Base-by-base conservation (phyloP, 2,888 invertebrate species). In the Eupithecia tripunctaria region DNA sequence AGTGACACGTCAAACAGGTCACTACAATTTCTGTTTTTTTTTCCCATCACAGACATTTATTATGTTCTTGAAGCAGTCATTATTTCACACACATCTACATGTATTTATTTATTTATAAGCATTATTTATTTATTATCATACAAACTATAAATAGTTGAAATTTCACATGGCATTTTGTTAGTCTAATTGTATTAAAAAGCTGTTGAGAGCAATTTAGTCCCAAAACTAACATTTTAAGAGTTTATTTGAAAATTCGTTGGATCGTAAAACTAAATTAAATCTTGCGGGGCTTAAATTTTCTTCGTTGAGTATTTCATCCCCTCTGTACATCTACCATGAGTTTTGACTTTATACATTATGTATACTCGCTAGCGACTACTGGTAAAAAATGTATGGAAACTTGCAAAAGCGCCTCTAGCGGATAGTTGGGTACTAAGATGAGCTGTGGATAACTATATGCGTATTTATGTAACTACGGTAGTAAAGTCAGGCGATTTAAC, bases 41-140 rank as follows among this genome's bases (percentile, higher is more conserved):
- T 27, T 29, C 18, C 29, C 14, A 64, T 64, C 38, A 64, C 64
- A 41, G 38, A 8, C 60, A 29, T 60, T 60, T 60, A 29, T 60
- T 29, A 29, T 60, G 18, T 29, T 29, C 8, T 29, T 51, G 47
- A 21, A 51, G 47, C 47, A 51, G 8, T 47, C 47, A 47, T 43
- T 43, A 18, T 43, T 43, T 6, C 15, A 18, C 43, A 43, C 43
- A 41, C 15, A 6, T 1, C 47, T n/a, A 47, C n/a, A 47, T 47
- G 47, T 47, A 47, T 51, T 21, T 51, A 51, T 51, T 21, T 51
- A 51, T 51, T 21, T 21, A 21, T 21, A 51, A 41, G 8, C 10
- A 51, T 51, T 21, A 10, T 21, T 21, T 51, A 18, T 43, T 15
- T 51, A 21, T 59, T 51, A 56, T 25, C 12, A 5, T 21, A 25